These are phyloP conservation scores for Rhamphomyia laevipes DNA, from an alignment of 2,888 invertebrate species.

Conservation along the genomic window DNA sequence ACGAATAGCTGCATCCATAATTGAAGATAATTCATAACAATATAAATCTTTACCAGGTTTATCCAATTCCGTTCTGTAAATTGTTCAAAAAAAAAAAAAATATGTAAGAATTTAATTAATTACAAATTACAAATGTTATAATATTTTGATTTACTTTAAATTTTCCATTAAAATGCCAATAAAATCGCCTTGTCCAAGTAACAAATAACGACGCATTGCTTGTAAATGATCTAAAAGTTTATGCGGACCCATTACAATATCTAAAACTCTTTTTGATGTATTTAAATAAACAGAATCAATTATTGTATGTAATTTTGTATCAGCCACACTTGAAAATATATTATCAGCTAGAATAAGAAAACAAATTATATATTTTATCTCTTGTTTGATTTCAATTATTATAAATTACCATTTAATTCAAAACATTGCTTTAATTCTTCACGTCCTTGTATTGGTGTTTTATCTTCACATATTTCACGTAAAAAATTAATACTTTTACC, in stretches of 20 bases:
- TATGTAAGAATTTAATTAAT: not conserved
- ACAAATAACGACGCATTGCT: conserved; percentile 78
- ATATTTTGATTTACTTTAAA: conserved; percentile 55
- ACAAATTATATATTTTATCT: not conserved
- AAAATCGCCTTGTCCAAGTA: conserved; percentile 94
- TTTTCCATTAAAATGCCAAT: conserved; percentile 87
- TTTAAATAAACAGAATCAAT: conserved; percentile 77
- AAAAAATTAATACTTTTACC: conserved; percentile 95
- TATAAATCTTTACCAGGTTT: conserved; percentile 78
- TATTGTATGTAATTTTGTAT: conserved; percentile 65
- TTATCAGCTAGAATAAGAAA: conserved; percentile 22
- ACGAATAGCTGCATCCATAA: conserved; percentile 74
- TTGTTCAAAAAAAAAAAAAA: conserved; percentile 1
- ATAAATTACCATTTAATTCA: conserved; percentile 38
- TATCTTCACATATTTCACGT: conserved; percentile 81
- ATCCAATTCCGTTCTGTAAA: conserved; percentile 68
- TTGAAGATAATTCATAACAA: conserved; percentile 76
- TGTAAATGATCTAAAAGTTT: conserved; percentile 82
- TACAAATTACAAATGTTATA: not conserved
- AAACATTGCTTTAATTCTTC: conserved; percentile 44
- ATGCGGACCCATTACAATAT: conserved; percentile 76
- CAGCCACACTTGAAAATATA: conserved; percentile 48
- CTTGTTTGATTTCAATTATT: not conserved
- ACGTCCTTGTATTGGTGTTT: conserved; percentile 50
- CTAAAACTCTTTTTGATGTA: conserved; percentile 74